These are phyloP conservation scores for Numenius arquata DNA, from an alignment of 2,113 vertebrate genomes.

Conservation along the genomic window DNA sequence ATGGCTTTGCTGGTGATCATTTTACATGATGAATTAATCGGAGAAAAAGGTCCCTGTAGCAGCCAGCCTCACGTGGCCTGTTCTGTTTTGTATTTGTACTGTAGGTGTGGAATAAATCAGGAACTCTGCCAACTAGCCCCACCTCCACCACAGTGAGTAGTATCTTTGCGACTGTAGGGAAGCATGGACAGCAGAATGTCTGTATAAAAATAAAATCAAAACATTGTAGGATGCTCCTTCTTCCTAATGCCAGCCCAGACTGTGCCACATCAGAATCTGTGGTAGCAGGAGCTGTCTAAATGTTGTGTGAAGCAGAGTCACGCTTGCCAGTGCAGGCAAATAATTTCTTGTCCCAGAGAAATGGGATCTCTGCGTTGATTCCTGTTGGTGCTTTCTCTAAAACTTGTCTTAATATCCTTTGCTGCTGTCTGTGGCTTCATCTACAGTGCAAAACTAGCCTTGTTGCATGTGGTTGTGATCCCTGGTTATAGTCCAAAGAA, in stretches of 20 bases:
- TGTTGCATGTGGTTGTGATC: conserved; percentile 60
- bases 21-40: conserved; percentile 52
- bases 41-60: conserved; percentile 45
- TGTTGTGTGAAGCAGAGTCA: background rate
- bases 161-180: conserved; percentile 36
- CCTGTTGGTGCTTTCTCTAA: background rate
- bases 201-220: conserved; percentile 30
- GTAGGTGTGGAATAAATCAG: conserved; percentile 77
- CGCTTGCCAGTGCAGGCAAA: background rate
- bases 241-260: conserved; percentile 3
- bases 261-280: conserved; percentile 1
- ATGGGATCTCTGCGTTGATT: background rate
- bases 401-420: background rate
- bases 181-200: conserved; percentile 53
- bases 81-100: conserved; percentile 68
- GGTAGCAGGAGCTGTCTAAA: background rate
- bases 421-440: conserved; percentile 59
- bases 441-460: conserved; percentile 57
- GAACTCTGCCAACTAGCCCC: conserved; percentile 75
- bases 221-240: conserved; percentile 11
- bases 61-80: conserved; percentile 51
- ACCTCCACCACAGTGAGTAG: conserved; percentile 75
- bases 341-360: background rate
- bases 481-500: conserved; percentile 13
- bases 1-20: conserved; percentile 58